Evolutionary conservation across 2,113 vertebrate genomes (phyloP).

Genomic region (Pao palembangensis): DNA sequence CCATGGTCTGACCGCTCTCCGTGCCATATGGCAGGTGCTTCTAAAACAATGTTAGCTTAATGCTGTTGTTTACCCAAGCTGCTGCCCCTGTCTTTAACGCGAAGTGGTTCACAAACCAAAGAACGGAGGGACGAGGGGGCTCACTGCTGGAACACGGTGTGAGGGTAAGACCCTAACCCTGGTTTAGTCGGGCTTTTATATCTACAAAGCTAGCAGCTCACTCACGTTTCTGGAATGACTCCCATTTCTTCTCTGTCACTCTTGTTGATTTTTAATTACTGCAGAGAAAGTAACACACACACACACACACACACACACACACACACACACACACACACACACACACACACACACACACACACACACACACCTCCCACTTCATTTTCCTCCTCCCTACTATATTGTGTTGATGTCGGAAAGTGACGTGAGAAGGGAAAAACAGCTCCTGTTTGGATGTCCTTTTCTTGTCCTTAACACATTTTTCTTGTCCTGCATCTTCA

Average conservation of each 20-base stretch:
- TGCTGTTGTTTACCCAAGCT: slow-evolving; percentile 44
- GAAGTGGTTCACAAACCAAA: slow-evolving; percentile 49
- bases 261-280: slow-evolving; percentile 60
- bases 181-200: slow-evolving; percentile 38
- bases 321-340: background rate
- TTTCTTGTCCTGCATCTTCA: slow-evolving; percentile 8
- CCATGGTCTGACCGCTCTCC: slow-evolving; percentile 49
- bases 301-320: too few relatives aligned
- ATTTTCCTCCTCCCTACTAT: slow-evolving; percentile 7
- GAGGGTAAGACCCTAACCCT: slow-evolving; percentile 17
- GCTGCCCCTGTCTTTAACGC: slow-evolving; percentile 34
- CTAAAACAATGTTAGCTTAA: slow-evolving; percentile 53
- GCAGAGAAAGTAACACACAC: slow-evolving; percentile 7
- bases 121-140: slow-evolving; percentile 14
- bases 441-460: slow-evolving; percentile 50
- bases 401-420: slow-evolving; percentile 45
- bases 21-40: slow-evolving; percentile 68
- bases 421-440: slow-evolving; percentile 52
- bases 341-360: too few relatives aligned
- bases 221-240: slow-evolving; percentile 82
- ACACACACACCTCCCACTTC: background rate
- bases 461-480: slow-evolving; percentile 31
- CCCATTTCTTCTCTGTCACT: slow-evolving; percentile 73
- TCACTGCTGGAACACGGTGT: slow-evolving; percentile 14
- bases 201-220: slow-evolving; percentile 71